Percentiles rank a stretch among this genome's conserved stretches.
These are phyloP conservation scores for Enoplolaimus lenunculus DNA, from an alignment of 2,888 invertebrate genomes.

Conservation along the genomic window DNA sequence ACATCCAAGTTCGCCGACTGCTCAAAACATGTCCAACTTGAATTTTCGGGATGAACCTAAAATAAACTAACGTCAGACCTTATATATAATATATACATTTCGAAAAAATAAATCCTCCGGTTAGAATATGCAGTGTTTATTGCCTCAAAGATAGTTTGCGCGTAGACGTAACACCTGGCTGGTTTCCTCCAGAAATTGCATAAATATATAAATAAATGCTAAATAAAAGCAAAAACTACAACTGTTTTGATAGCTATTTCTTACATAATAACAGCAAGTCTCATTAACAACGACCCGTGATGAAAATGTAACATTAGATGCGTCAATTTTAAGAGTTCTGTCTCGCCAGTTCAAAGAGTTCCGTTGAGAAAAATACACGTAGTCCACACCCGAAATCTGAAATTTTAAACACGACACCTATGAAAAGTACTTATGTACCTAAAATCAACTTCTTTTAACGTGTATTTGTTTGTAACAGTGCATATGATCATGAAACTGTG, in stretches of 20 bases:
- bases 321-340: conserved; percentile 70
- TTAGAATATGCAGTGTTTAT: too few species aligned
- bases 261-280: conserved; percentile 70
- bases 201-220: conserved; percentile 1
- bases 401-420: conserved; percentile 26
- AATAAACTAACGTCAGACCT: conserved; percentile 26
- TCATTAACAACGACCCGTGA: conserved; percentile 67
- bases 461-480: too few species aligned
- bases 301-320: conserved; percentile 77
- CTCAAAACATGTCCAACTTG: conserved; percentile 88
- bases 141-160: too few species aligned
- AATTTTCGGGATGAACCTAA: conserved; percentile 79
- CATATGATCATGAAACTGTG: too few species aligned
- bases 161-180: conserved; percentile 17
- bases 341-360: conserved; percentile 65
- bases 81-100: too few species aligned
- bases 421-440: too few species aligned
- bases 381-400: conserved; percentile 79
- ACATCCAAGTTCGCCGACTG: conserved; percentile 79
- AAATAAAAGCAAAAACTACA: neutral
- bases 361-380: conserved; percentile 73
- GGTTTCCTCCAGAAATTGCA: neutral
- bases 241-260: conserved; percentile 39
- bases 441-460: too few species aligned
- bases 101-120: conserved; percentile 13